phyloP scores from a whole-genome alignment of 2,888 invertebrate genomes.

The Nyleta sp. region DNA sequence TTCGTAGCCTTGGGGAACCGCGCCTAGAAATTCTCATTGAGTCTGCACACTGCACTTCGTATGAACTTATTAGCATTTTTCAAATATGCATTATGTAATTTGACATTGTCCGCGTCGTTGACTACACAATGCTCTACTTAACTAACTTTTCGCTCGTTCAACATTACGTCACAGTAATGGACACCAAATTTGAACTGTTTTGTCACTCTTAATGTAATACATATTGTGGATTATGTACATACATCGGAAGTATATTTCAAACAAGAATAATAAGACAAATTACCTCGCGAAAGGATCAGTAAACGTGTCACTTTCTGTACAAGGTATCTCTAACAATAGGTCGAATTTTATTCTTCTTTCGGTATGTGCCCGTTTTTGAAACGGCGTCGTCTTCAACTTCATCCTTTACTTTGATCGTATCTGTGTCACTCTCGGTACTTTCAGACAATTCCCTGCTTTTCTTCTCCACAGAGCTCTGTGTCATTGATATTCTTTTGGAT shows the following conservation, averaged over 20 bases:
- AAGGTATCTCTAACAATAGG: conserved; percentile 33
- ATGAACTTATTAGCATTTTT: conserved; percentile 37
- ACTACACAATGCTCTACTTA: conserved; percentile 42
- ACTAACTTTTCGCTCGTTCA: background rate
- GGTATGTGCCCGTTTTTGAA: conserved; percentile 41
- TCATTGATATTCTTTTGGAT: background rate
- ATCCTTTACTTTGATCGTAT: too few species aligned
- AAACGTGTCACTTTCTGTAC: conserved; percentile 19
- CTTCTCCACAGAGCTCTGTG: background rate
- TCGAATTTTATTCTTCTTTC: conserved; percentile 61
- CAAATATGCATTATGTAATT: conserved; percentile 39
- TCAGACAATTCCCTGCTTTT: conserved; percentile 16
- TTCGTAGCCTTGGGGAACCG: conserved; percentile 30
- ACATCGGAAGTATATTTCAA: too few species aligned
- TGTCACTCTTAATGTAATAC: too few species aligned
- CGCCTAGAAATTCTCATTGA: conserved; percentile 35
- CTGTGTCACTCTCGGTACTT: conserved; percentile 31
- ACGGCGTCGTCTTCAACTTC: conserved; percentile 8
- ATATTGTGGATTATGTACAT: too few species aligned
- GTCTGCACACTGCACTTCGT: conserved; percentile 5
- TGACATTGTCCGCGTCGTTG: conserved; percentile 50
- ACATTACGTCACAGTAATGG: background rate
- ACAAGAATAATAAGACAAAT: background rate
- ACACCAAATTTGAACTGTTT: too few species aligned
- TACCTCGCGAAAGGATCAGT: background rate